phyloP scores from a whole-genome alignment of 2,888 invertebrate genomes.

The Strigamia crassipes region DNA sequence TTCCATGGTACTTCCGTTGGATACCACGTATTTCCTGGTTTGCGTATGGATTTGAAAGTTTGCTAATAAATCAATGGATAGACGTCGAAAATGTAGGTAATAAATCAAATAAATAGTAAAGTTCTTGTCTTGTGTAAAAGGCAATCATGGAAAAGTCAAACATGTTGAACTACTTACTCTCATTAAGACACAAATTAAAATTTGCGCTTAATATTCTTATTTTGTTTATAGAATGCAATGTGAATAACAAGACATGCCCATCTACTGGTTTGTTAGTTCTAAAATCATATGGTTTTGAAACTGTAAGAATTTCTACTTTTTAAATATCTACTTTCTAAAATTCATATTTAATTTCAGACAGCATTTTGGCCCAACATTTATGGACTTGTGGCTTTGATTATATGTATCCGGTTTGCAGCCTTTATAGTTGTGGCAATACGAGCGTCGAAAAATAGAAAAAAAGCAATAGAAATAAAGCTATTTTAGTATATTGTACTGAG shows the following conservation, averaged over 20 bases:
- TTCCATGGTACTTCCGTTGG: slow-evolving; percentile 55
- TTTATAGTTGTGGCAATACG: slow-evolving; percentile 68
- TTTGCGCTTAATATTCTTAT: not conserved
- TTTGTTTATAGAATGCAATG: slow-evolving; percentile 50
- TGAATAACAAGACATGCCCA: slow-evolving; percentile 76
- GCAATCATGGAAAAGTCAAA: too few relatives aligned
- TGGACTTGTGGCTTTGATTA: slow-evolving; percentile 71
- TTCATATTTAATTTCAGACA: slow-evolving; percentile 61
- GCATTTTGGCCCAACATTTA: slow-evolving; percentile 73
- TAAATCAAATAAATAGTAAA: slow-evolving; percentile 56
- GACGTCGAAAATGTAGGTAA: slow-evolving; percentile 55
- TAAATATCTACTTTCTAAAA: not conserved
- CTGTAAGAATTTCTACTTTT: slow-evolving; percentile 62
- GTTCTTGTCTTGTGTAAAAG: too few relatives aligned
- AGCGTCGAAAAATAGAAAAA: not conserved
- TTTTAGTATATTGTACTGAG: too few relatives aligned
- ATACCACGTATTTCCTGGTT: slow-evolving; percentile 59
- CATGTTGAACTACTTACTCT: too few relatives aligned
- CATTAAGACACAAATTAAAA: too few relatives aligned
- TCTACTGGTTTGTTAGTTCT: slow-evolving; percentile 77
- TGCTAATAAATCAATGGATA: slow-evolving; percentile 59
- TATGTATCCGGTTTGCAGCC: slow-evolving; percentile 75
- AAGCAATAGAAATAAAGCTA: not conserved
- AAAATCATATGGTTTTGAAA: slow-evolving; percentile 75
- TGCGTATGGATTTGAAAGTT: slow-evolving; percentile 58